Conservation (phyloP, 2,888 invertebrate species). For the Stenurella melanura region DNA sequence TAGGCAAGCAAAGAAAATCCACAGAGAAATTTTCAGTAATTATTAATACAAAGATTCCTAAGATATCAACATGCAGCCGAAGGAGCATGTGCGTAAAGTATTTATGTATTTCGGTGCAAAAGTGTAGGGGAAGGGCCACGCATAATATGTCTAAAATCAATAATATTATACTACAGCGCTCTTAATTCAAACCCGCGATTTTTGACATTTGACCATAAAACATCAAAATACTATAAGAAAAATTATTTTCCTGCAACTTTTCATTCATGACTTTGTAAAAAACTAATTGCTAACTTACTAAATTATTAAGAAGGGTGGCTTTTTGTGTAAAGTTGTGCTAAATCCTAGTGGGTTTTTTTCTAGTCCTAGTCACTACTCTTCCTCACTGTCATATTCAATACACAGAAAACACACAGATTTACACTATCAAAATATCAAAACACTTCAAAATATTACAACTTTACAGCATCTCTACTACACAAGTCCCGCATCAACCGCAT, state of each 20-base stretch:
- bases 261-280: slow-evolving; percentile 49
- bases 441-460: slow-evolving; percentile 52
- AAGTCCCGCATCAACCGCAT: slow-evolving; percentile 62
- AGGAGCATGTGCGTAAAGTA: slow-evolving; percentile 52
- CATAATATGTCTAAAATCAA: slow-evolving; percentile 69
- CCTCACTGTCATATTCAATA: slow-evolving; percentile 52
- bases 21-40: slow-evolving; percentile 4
- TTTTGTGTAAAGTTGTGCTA: slow-evolving; percentile 19
- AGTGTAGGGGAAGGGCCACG: slow-evolving; percentile 57
- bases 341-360: slow-evolving; percentile 34
- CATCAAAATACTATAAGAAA: slow-evolving; percentile 18
- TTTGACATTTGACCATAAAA: slow-evolving; percentile 59
- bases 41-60: not conserved
- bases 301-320: slow-evolving; percentile 35
- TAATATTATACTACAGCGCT: slow-evolving; percentile 69
- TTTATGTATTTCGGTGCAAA: slow-evolving; percentile 55
- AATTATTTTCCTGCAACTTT: slow-evolving; percentile 36
- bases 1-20: not conserved
- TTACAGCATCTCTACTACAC: slow-evolving; percentile 63
- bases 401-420: slow-evolving; percentile 53
- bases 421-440: slow-evolving; percentile 51
- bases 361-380: slow-evolving; percentile 47
- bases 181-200: slow-evolving; percentile 59
- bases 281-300: slow-evolving; percentile 46
- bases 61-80: slow-evolving; percentile 39